These are phyloP conservation scores for Sesamia nonagrioides DNA, from an alignment of 1,140 invertebrate species.

Conservation along the genomic window DNA sequence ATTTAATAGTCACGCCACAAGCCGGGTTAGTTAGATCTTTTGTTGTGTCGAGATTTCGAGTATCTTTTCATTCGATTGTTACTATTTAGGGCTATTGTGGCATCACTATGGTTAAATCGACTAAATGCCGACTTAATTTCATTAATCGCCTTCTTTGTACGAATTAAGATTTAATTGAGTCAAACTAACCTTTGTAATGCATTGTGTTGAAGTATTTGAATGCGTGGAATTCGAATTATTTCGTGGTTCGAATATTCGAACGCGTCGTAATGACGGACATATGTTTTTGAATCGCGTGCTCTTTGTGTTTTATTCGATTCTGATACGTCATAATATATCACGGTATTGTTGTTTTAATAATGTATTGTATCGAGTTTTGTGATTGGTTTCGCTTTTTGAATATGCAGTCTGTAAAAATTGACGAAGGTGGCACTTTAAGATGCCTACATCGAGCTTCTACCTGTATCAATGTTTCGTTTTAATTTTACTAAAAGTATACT, in stretches of 20 bases:
- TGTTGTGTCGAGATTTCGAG: conserved; percentile 77
- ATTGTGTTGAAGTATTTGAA: conserved; percentile 76
- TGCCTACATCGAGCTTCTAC: not conserved
- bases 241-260: conserved; percentile 60
- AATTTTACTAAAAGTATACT: too few species aligned
- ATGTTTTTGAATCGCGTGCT: conserved; percentile 76
- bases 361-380: conserved; percentile 23
- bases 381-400: conserved; percentile 36
- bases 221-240: conserved; percentile 81
- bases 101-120: conserved; percentile 78
- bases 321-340: conserved; percentile 50
- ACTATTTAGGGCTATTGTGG: conserved; percentile 84
- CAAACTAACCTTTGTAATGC: conserved; percentile 70
- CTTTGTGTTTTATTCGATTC: conserved; percentile 59
- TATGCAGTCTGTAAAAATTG: conserved; percentile 1
- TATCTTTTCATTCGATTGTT: conserved; percentile 83
- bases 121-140: conserved; percentile 87
- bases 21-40: conserved; percentile 84
- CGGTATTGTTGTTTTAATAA: conserved; percentile 43
- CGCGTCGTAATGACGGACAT: conserved; percentile 77
- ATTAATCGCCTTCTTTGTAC: conserved; percentile 86
- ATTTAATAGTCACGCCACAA: conserved; percentile 86
- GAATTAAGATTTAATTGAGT: conserved; percentile 87
- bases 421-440: conserved; percentile 6
- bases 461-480: not conserved